phyloP scores from a whole-genome alignment of 64 coral and sea anemone species.

The Exaiptasia diaphana region DNA sequence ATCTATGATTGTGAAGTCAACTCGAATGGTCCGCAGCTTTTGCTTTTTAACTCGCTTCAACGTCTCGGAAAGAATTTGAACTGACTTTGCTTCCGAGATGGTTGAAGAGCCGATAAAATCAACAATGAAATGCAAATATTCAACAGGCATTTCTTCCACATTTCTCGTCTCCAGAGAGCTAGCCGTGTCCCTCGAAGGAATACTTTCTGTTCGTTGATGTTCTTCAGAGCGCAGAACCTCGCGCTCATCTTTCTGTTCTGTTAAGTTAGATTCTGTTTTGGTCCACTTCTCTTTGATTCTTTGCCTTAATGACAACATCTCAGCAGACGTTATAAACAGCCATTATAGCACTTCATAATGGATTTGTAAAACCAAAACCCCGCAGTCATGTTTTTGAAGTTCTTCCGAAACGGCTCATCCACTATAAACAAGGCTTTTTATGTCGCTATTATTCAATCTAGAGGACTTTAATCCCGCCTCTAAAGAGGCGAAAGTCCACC shows the following conservation, averaged over 20 bases:
- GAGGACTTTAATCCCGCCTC: neutral
- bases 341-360: neutral
- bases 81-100: constrained; percentile 85
- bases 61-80: constrained; percentile 78
- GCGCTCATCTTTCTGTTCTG: neutral
- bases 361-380: neutral
- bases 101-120: constrained; percentile 86
- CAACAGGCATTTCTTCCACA: constrained; percentile 62
- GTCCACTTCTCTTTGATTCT: neutral
- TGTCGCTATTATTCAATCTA: neutral
- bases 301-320: neutral
- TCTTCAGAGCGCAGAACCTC: neutral
- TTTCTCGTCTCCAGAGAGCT: too few species aligned
- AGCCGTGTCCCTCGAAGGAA: constrained; percentile 53
- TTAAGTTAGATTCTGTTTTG: neutral
- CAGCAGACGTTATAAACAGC: neutral
- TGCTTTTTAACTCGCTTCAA: constrained; percentile 91
- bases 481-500: constrained; percentile 9
- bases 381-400: neutral
- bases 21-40: constrained; percentile 73
- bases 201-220: neutral
- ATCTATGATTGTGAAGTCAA: constrained; percentile 84
- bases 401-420: neutral
- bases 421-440: neutral
- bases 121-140: constrained; percentile 84